Evolutionary conservation across 2,888 invertebrate species (phyloP), one percentile per base, ranked within the genome.

Genomic region (Polymixis lichenea): DNA sequence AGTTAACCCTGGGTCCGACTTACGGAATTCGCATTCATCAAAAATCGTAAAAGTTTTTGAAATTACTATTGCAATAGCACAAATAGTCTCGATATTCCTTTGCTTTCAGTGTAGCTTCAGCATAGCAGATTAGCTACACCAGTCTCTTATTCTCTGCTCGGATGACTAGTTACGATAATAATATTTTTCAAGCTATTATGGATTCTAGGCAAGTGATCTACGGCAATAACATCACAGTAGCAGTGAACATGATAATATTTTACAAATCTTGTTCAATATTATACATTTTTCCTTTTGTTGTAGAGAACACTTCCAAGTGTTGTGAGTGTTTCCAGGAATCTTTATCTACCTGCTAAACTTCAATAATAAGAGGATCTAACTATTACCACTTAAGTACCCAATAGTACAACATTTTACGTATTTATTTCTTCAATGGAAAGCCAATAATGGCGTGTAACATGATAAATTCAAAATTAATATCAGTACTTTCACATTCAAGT

Each of bases 231-330:
- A 53, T 51, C 32, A 73, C 28, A n/a, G 46, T 56, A 43, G 28
- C 28, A 22, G 28, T 28, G 55, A 56, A 32, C 17, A 25, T 70
- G 60, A 70, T 77, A 82, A 80, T 80, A 69, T 82, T 81, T 69
- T 61, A 46, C 32, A 60, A 13, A 22, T 43, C 53, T 58, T 25
- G 49, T 82, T 69, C 25, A 82, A 70, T 80, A 80, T 76, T 68
- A 51, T 46, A 38, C n/a, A 56, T 61, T 66, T 82, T 65, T 65
- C 28, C 60, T 25, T 51, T 67, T 69, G 75, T 61, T 61, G 11
- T 61, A 43, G 11, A 46, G 38, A 65, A 65, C 49, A 28, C 32
- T 32, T 65, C 38, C 38, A 43, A 64, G 55, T 82, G 25, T 66
- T 43, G 25, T 19, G 58, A 75, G n/a, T 56, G 11, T 69, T 65